Evolutionary conservation across 2,888 invertebrate species (phyloP).

Genomic region (Chelonus formosanus): DNA sequence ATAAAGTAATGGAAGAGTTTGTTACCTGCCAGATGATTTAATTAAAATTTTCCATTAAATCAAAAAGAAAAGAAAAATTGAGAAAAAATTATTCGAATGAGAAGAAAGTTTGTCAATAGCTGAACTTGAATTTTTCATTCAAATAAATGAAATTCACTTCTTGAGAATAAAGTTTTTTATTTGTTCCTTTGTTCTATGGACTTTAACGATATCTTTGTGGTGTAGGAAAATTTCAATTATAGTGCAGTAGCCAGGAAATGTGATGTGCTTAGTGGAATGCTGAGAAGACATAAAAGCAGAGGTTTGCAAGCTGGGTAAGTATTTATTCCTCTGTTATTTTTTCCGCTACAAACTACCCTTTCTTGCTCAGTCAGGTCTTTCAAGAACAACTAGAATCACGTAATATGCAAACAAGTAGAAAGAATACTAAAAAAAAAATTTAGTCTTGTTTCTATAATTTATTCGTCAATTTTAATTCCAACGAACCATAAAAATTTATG

Average conservation of each 20-base stretch:
- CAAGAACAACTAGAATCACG: slow-evolving; percentile 15
- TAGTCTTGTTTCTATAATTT: background rate
- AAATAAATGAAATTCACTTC: background rate
- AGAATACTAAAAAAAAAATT: slow-evolving; percentile 15
- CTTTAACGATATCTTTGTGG: background rate
- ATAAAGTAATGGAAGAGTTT: too few species aligned
- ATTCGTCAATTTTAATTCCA: too few species aligned
- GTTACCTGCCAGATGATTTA: too few species aligned
- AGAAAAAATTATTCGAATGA: too few species aligned
- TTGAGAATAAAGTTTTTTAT: background rate
- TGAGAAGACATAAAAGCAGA: background rate
- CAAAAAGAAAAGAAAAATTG: too few species aligned
- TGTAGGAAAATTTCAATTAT: slow-evolving; percentile 1
- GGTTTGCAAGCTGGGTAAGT: background rate
- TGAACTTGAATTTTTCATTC: too few species aligned
- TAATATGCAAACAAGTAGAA: slow-evolving; percentile 37
- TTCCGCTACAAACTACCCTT: background rate
- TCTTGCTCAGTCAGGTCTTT: background rate
- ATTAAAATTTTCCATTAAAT: too few species aligned
- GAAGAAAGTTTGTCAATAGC: too few species aligned
- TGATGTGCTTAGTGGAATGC: background rate
- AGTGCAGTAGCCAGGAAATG: background rate
- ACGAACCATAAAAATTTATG: too few species aligned
- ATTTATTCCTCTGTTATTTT: background rate
- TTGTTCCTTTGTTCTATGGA: background rate